phyloP scores from a whole-genome alignment of 2,113 vertebrate species.

The Pteruthius melanotis region DNA sequence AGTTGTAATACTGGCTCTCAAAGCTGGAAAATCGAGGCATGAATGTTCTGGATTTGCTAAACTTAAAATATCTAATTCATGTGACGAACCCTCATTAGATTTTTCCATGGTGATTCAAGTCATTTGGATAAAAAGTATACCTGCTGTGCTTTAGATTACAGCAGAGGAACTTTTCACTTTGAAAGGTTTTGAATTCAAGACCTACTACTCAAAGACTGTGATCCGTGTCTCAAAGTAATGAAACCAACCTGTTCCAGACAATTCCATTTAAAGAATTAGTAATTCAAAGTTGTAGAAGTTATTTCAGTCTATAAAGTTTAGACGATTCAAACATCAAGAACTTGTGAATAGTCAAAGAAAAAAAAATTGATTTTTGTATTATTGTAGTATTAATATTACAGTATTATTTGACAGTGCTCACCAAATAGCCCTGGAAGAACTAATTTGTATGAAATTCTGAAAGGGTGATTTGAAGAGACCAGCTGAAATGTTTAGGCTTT shows the following conservation, averaged over 20 bases:
- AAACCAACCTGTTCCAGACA: background rate
- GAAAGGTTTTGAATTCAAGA: background rate
- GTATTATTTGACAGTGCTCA: background rate
- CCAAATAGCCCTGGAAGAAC: background rate
- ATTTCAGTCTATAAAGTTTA: background rate
- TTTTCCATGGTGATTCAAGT: background rate
- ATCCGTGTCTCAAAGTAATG: background rate
- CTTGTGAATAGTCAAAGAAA: background rate
- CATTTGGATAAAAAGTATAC: background rate
- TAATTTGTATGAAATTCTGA: background rate
- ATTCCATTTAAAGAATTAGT: slow-evolving; percentile 6
- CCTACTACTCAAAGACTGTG: background rate
- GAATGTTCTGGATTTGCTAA: background rate
- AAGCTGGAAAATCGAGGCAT: background rate
- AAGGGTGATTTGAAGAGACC: background rate
- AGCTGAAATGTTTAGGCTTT: background rate
- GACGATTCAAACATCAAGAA: background rate
- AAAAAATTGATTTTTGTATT: background rate
- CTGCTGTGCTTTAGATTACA: background rate
- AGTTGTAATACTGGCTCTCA: background rate
- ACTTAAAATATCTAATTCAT: background rate
- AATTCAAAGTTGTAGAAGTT: background rate
- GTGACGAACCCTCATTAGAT: background rate
- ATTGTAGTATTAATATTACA: background rate
- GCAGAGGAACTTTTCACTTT: background rate